Base-by-base conservation (phyloP, 2,113 vertebrate species). In the Lontra canadensis region DNA sequence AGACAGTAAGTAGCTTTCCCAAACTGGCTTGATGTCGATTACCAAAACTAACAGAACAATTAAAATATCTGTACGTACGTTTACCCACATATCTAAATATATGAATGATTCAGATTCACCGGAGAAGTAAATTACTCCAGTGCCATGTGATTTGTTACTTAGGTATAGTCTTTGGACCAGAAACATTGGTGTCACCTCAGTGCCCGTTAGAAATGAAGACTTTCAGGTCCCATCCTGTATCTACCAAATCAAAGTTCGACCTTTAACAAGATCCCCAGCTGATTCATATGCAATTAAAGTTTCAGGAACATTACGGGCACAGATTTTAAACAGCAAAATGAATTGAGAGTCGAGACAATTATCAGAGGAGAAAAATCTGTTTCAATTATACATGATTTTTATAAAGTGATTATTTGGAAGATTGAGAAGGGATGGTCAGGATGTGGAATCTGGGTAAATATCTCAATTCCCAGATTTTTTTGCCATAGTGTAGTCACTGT, bases 211-310 rank as follows among this genome's bases (percentile, higher is more conserved):
- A 91, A 74, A 42, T 65, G 31, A 95, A 63, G 47, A 76, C 65
- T 69, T 47, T 36, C 8, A 63, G 55, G 34, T 18, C 42, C 39
- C 49, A 31, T 26, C 52, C 31, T 29, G 69, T 52, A 88, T n/a
- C 39, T 61, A 49, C 67, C 47, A 95, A 80, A 87, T 87, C 55
- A 63, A 90, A 95, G 25, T 71, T 57, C 80, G 34, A 12, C 55
- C 42, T 97, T 92, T 92, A 94, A 85, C 57, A 90, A 97, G 47
- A 69, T 92, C 78, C 42, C 25, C 69, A 76, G 67, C 25, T 93
- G 69, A 88, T 61, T 82, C 14, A 12, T 31, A 82, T 52, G 36
- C 49, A 82, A 89, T 71, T 81, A 76, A 94, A 92, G 11, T 85
- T 76, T 88, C 14, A 47, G 55, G 74, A 84, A 26, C 18, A 63